Conservation (phyloP, 2,888 invertebrate genomes). For the Phyllotreta cruciferae region DNA sequence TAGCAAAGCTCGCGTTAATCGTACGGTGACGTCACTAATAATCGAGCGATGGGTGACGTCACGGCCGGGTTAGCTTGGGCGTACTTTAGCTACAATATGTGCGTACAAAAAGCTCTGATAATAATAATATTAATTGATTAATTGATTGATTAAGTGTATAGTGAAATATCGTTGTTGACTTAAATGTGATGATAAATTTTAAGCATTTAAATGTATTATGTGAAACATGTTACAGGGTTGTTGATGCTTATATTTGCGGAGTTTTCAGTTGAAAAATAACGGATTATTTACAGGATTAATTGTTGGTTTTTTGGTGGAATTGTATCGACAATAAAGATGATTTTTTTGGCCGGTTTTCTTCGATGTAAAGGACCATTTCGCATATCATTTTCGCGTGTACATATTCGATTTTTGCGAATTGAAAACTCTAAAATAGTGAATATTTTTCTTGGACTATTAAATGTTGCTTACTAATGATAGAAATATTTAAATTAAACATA, state of each 20-base stretch:
- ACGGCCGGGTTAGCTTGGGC: too few species aligned
- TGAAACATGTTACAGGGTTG: constrained; percentile 31
- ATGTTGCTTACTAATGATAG: constrained; percentile 21
- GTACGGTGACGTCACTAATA: too few species aligned
- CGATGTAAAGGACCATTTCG: too few species aligned
- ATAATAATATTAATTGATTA: background rate
- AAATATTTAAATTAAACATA: constrained; percentile 19
- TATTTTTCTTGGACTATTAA: constrained; percentile 13
- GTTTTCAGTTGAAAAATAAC: too few species aligned
- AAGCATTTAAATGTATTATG: constrained; percentile 25
- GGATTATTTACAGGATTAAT: too few species aligned
- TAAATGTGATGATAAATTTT: constrained; percentile 29
- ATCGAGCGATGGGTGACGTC: too few species aligned
- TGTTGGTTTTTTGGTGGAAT: too few species aligned
- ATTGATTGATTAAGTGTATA: background rate
- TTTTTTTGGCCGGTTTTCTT: background rate
- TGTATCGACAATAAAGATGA: background rate
- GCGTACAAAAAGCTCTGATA: constrained; percentile 11
- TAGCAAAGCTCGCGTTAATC: too few species aligned
- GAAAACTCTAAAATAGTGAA: constrained; percentile 11
- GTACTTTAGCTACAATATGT: background rate
- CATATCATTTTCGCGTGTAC: too few species aligned
- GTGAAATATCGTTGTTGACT: constrained; percentile 24
- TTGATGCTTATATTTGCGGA: constrained; percentile 23
- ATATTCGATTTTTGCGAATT: too few species aligned